Conservation (phyloP, 2,888 invertebrate species). For the Schizaphis graminum region DNA sequence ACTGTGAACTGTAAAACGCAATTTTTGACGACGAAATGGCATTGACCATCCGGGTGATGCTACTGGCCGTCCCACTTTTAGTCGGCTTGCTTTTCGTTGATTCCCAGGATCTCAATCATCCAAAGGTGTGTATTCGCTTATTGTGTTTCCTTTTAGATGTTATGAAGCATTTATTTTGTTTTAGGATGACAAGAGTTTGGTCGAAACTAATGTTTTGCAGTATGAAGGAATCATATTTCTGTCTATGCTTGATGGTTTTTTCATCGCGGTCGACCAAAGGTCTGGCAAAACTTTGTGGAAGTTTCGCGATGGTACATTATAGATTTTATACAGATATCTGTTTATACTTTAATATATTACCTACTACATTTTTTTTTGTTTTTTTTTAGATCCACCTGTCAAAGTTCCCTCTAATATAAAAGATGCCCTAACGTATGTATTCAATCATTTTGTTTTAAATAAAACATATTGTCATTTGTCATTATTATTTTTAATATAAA, state of each 20-base stretch:
- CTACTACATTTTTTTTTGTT: neutral
- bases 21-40: neutral
- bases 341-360: too few species aligned
- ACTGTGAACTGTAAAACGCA: neutral
- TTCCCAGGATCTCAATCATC: neutral
- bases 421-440: conserved; percentile 69
- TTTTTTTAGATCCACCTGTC: conserved; percentile 55
- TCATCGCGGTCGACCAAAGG: conserved; percentile 89
- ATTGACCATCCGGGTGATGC: neutral
- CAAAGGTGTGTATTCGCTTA: conserved; percentile 23
- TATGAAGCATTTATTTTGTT: neutral
- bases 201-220: conserved; percentile 30
- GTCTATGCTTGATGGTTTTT: conserved; percentile 92
- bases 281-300: conserved; percentile 92
- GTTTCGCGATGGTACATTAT: conserved; percentile 84
- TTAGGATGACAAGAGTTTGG: conserved; percentile 52
- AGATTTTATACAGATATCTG: neutral
- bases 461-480: neutral
- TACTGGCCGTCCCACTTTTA: neutral
- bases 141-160: neutral
- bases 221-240: conserved; percentile 76
- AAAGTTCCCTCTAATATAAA: conserved; percentile 69
- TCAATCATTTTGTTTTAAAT: conserved; percentile 69
- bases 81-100: neutral
- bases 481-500: neutral